Evolutionary conservation across 1,140 invertebrate genomes (phyloP).

Genomic region (Himalopsyche phryganea): DNA sequence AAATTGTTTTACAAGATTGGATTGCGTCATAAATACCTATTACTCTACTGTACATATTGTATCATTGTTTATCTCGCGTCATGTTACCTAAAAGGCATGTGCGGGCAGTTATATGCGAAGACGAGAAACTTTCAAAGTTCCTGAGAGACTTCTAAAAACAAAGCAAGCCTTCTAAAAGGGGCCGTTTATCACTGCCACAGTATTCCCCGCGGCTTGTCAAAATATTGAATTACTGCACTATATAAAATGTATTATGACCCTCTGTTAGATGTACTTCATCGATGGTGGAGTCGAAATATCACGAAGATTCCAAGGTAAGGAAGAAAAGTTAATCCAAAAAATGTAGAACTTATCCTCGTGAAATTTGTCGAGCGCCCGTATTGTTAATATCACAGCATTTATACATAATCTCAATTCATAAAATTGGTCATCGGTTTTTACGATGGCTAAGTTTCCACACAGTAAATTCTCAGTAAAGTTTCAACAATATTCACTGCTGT

Average conservation of each 20-base stretch:
- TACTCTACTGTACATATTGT: not conserved
- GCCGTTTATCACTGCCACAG: constrained; percentile 13
- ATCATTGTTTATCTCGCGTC: constrained; percentile 1
- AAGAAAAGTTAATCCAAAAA: too few species aligned
- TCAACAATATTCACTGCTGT: too few species aligned
- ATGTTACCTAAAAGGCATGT: not conserved
- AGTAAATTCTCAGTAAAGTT: too few species aligned
- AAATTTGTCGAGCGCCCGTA: too few species aligned
- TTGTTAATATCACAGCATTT: too few species aligned
- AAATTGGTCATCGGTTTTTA: too few species aligned
- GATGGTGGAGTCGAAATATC: not conserved
- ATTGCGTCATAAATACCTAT: too few species aligned
- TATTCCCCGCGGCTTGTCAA: constrained; percentile 14
- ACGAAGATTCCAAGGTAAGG: too few species aligned
- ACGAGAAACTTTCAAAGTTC: not conserved
- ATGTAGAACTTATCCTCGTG: too few species aligned
- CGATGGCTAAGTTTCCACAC: too few species aligned
- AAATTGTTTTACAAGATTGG: too few species aligned
- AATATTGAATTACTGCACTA: constrained; percentile 18
- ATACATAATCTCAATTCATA: too few species aligned
- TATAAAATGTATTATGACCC: constrained; percentile 6
- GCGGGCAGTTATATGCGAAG: not conserved
- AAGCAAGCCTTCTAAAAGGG: constrained; percentile 8
- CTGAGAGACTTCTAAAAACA: not conserved
- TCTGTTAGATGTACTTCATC: not conserved